Evolutionary conservation across 2,888 invertebrate species (phyloP), one percentile per base, ranked within the genome.

Genomic region (Hypomecis atomaria): DNA sequence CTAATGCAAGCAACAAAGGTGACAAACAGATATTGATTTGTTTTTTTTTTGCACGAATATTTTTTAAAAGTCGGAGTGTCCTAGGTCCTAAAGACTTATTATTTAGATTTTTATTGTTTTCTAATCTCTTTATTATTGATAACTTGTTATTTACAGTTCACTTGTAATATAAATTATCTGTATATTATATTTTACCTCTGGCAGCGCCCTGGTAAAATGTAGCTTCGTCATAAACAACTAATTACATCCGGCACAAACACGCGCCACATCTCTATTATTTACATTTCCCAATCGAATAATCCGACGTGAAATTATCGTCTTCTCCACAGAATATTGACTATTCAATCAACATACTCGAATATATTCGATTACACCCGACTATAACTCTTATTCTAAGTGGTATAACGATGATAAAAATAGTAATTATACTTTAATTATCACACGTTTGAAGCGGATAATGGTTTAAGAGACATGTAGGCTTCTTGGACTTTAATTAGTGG

Each of bases 401-500:
- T 49, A 43, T 44, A 59, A 59, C 33, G 36, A 44, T 23, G 38
- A 54, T 58, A 57, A 65, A 69, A 65, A 66, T 68, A 62, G 65
- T 67, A 67, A 66, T 64, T 67, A 48, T 48, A 50, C 38, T 45
- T 52, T 69, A 64, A 68, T 71, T 70, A 69, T 63, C 47, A 67
- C 63, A 67, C 66, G 53, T 67, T 59, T 49, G 34, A 34, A 55
- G 45, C 49, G 59, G 10, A 57, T 70, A 70, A 70, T 70, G 55
- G 62, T 50, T 67, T 58, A 55, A 44, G 45, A 13, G 55, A 65
- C 67, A 65, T 62, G 48, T 62, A 61, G 40, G 40, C 52, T 62
- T 61, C 52, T 53, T 52, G 47, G 59, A 53, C 6, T 42, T 59
- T 67, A 61, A 67, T 60, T 62, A 68, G 45, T 62, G 55, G 48